Evolutionary conservation across 2,888 invertebrate genomes (phyloP).

Genomic region (Nipponacmea schrenckii): DNA sequence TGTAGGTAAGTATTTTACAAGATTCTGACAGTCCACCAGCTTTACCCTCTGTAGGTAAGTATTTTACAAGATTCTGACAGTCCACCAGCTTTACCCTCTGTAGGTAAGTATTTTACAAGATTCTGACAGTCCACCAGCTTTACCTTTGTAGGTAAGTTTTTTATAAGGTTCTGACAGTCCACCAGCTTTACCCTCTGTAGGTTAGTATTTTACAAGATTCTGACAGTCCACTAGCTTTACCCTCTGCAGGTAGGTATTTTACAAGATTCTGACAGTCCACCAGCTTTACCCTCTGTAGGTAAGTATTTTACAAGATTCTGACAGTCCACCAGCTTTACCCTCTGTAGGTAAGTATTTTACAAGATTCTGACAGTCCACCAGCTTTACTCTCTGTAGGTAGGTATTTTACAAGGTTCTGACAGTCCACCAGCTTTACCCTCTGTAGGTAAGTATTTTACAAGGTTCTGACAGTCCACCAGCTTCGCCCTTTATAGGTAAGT

Average conservation of each 20-base stretch:
- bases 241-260: too few relatives aligned
- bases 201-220: too few relatives aligned
- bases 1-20: too few relatives aligned
- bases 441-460: too few relatives aligned
- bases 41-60: too few relatives aligned
- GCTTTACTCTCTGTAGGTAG: slow-evolving; percentile 42
- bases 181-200: too few relatives aligned
- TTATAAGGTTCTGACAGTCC: slow-evolving; percentile 33
- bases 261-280: too few relatives aligned
- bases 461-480: slow-evolving; percentile 31
- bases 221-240: too few relatives aligned
- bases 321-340: slow-evolving; percentile 34
- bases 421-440: too few relatives aligned
- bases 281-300: slow-evolving; percentile 40
- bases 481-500: slow-evolving; percentile 42
- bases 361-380: slow-evolving; percentile 31
- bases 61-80: too few relatives aligned
- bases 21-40: too few relatives aligned
- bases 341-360: slow-evolving; percentile 43
- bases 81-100: slow-evolving; percentile 34
- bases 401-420: slow-evolving; percentile 26
- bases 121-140: slow-evolving; percentile 29
- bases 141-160: slow-evolving; percentile 31
- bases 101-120: slow-evolving; percentile 35
- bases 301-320: slow-evolving; percentile 26